Percentiles rank a stretch among this genome's conserved stretches.
Evolutionary conservation across 2,113 vertebrate species (phyloP).

Genomic region (Mus pahari): DNA sequence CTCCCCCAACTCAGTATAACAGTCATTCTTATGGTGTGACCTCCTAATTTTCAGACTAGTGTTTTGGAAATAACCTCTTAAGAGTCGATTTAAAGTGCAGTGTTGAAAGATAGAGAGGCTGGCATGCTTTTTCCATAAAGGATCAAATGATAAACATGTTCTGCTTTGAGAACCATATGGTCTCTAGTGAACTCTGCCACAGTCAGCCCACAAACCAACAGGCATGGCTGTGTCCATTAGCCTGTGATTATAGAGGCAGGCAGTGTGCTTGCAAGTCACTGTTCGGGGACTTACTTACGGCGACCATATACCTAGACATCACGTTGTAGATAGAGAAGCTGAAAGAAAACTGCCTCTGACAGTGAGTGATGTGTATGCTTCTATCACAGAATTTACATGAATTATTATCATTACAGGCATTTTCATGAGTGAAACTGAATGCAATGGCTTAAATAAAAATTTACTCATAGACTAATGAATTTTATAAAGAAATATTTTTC

Average conservation of each 20-base stretch:
- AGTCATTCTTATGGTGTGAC: background rate
- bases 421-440: background rate
- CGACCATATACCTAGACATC: background rate
- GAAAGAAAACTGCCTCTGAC: constrained; percentile 20
- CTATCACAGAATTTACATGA: background rate
- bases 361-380: background rate
- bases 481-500: constrained; percentile 2
- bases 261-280: background rate
- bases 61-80: constrained; percentile 42
- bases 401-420: background rate
- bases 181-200: background rate
- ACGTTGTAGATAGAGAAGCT: background rate
- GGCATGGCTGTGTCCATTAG: background rate
- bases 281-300: background rate
- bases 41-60: background rate
- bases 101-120: background rate
- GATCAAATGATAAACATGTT: constrained; percentile 5
- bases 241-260: background rate
- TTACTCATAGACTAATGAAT: background rate
- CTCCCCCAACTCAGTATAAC: background rate
- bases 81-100: background rate
- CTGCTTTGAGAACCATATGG: background rate
- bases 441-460: background rate
- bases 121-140: background rate
- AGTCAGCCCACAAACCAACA: background rate